Evolutionary conservation across 1,140 invertebrate genomes (phyloP), one percentile per base, ranked within the genome.

Genomic region (Bacillus rossius): DNA sequence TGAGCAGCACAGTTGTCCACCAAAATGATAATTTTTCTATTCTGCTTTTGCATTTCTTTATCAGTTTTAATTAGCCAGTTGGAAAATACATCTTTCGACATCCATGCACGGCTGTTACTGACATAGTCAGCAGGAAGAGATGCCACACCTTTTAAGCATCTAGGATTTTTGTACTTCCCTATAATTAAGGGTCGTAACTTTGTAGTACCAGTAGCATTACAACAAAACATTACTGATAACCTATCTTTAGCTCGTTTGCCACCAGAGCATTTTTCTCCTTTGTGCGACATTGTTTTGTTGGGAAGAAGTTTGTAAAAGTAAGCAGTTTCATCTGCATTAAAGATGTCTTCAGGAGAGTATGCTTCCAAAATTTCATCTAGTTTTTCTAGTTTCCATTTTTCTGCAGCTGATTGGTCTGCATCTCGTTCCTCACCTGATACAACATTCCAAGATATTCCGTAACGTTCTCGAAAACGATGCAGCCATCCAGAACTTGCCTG

Each of bases 21-120:
- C 2, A 16, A 19, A 1, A 54, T 17, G 5, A 40, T 20, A 19
- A 2, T 23, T 54, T 54, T 54, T 1, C 23, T 37, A 10, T 25
- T 2, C 17, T 26, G 19, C 29, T 54, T 40, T 38, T 23, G n/a
- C 23, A 54, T 20, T 19, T 54, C 2, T 23, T 43, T 54, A 37
- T 43, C 26, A 2, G 19, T 3, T 17, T 37, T 19, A 25, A 54
- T 8, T 14, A 54, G 17, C 51, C 51, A 54, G 29, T 43, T 38
- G 16, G n/a, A 26, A 54, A 54, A 54, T 16, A 49, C 16, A 8
- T 40, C 51, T 40, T 54, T 54, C 3, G 51, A 38, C 51, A 54
- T 54, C 51, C 26, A 43, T 54, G 51, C 7, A 14, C 40, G 34
- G 2, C 17, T 40, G 3, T 54, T 54, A 17, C 1, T 20, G 16